Base-by-base conservation (phyloP, 2,888 invertebrate species). In the Tachystola acroxantha region DNA sequence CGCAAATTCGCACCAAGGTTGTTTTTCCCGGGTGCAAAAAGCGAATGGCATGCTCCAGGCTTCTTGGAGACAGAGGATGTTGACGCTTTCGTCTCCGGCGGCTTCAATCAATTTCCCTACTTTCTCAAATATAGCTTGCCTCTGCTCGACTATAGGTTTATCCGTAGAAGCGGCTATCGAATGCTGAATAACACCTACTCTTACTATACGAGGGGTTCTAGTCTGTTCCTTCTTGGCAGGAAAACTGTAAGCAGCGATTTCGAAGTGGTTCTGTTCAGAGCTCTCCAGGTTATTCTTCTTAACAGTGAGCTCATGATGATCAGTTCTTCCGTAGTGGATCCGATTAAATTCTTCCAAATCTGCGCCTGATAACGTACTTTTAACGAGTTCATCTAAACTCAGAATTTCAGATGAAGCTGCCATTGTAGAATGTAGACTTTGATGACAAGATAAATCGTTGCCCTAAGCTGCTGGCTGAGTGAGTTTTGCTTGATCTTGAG, bases 21-120 rank as follows among this genome's bases (percentile, higher is more conserved):
- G 90, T 64, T 97, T 97, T 77, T 98, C 97, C 40, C 99, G 89
- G 0, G 99, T 99, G 70, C 99, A 99, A 82, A 99, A 99, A 0
- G 95, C 97, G 86, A 99, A 99, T 0, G 99, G 99, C 99, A 99
- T 99, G 30, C 93, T 93, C 99, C 99, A 99, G 2, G 97, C 96
- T 85, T 99, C 99, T 81, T 99, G 99, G 42, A 98, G 90, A 64
- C 98, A 98, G 34, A 99, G 65, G 13, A 99, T 86, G 69, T 99
- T 98, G 22, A 96, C 97, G 1, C 91, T 91, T 56, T 92, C 93
- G 16, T 71, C 65, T 0, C 92, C 94, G 1, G 99, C 98, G 7
- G 91, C 88, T 36, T 91, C 88, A 14, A 96, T 90, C n/a, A 97
- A 92, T 32, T 87, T 86, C 27, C 81, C 77, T 9, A 97, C 91